Conservation (phyloP, 2,113 vertebrate genomes). For the Pelodiscus sinensis region DNA sequence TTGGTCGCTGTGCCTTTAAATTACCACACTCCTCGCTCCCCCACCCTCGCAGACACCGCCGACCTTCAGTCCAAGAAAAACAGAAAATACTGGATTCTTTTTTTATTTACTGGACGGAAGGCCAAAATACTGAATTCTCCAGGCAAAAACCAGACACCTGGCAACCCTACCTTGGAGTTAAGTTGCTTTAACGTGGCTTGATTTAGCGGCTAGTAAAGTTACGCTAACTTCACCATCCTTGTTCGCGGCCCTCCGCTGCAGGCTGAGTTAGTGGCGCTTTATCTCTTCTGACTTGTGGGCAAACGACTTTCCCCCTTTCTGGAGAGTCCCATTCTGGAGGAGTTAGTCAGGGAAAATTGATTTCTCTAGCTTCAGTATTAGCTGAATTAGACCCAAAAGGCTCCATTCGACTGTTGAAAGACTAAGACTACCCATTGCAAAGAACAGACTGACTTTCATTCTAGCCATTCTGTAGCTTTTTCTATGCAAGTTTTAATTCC, state of each 20-base stretch:
- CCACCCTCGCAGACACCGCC: no score
- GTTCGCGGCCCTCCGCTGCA: neutral
- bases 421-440: constrained; percentile 36
- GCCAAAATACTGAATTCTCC: no score
- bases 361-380: constrained; percentile 44
- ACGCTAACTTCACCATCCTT: neutral
- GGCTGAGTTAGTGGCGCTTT: rapidly evolving
- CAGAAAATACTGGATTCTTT: no score
- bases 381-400: constrained; percentile 16
- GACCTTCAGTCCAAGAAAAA: no score
- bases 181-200: neutral
- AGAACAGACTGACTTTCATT: constrained; percentile 68
- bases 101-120: no score
- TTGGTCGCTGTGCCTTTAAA: no score
- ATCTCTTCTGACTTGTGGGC: no score
- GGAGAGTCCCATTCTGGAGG: neutral
- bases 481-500: constrained; percentile 60
- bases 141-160: no score
- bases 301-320: neutral
- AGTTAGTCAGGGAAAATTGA: constrained; percentile 10
- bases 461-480: constrained; percentile 64
- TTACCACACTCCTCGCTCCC: no score
- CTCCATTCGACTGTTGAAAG: no score
- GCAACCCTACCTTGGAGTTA: no score
- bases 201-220: neutral